Evolutionary conservation across 1,140 invertebrate species (phyloP).

Genomic region (Hypothenemus hampei): DNA sequence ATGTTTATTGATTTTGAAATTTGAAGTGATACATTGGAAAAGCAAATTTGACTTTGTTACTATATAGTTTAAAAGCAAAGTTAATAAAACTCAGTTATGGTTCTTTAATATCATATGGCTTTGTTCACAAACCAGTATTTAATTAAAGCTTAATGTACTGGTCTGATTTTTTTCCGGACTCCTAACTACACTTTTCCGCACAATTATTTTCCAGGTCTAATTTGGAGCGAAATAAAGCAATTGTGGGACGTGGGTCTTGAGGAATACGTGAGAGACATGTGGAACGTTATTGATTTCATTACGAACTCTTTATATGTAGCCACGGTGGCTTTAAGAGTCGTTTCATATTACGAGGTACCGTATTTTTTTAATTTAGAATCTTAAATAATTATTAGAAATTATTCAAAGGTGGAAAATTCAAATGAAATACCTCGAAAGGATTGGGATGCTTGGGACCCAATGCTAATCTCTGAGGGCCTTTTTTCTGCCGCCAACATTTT

Average conservation of each 20-base stretch:
- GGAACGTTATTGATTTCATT: slow-evolving; percentile 98
- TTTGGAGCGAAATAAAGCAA: slow-evolving; percentile 99
- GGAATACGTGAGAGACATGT: slow-evolving; percentile 97
- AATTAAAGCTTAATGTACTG: too few species aligned
- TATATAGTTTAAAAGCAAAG: too few species aligned
- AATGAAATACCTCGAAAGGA: slow-evolving; percentile 53
- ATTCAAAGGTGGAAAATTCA: slow-evolving; percentile 28
- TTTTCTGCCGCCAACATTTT: slow-evolving; percentile 98
- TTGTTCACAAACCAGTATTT: too few species aligned
- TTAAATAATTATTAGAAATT: too few species aligned
- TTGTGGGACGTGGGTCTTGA: slow-evolving; percentile 94
- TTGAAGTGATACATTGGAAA: too few species aligned
- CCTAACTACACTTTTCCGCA: too few species aligned
- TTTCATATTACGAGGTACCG: slow-evolving; percentile 83
- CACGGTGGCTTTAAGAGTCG: slow-evolving; percentile 87
- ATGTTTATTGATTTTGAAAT: too few species aligned
- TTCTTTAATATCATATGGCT: too few species aligned
- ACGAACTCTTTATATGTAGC: slow-evolving; percentile 97
- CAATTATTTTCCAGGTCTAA: slow-evolving; percentile 73
- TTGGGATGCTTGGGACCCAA: slow-evolving; percentile 96
- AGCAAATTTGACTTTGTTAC: too few species aligned
- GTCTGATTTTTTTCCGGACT: too few species aligned
- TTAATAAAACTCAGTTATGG: too few species aligned
- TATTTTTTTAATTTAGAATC: background rate
- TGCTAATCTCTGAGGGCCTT: slow-evolving; percentile 92